These are phyloP conservation scores for Numenius arquata DNA, from an alignment of 2,113 vertebrate species.

Conservation along the genomic window DNA sequence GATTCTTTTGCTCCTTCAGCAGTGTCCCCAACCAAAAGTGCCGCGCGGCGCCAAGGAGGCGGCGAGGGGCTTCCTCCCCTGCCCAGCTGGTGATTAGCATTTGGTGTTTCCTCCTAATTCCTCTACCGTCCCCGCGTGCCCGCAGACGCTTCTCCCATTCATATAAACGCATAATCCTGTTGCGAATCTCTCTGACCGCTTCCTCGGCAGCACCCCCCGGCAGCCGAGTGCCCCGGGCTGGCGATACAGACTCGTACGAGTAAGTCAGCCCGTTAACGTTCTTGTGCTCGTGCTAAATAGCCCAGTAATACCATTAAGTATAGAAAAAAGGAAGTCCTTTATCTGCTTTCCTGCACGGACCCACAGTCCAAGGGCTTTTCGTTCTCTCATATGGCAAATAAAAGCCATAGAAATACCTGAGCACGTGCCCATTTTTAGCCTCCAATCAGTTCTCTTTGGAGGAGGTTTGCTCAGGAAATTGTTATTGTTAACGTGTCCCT, in stretches of 20 bases:
- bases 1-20: not conserved
- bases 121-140: not conserved
- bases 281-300: not conserved
- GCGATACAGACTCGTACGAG: not conserved
- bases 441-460: not conserved
- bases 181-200: not conserved
- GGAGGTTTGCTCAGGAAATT: not conserved
- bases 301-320: rapidly evolving
- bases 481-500: not conserved
- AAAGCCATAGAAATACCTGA: not conserved
- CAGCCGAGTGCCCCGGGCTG: not conserved
- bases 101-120: rapidly evolving
- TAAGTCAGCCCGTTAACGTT: not conserved
- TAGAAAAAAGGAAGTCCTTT: not conserved
- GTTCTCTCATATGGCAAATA: not conserved
- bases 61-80: not conserved
- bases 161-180: not conserved
- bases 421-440: not conserved
- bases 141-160: not conserved
- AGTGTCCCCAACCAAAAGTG: not conserved
- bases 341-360: not conserved
- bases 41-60: not conserved
- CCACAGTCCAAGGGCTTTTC: not conserved
- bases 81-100: not conserved
- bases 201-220: not conserved